These are phyloP conservation scores for Pardalotus punctatus DNA, from an alignment of 2,113 vertebrate species.

Conservation along the genomic window DNA sequence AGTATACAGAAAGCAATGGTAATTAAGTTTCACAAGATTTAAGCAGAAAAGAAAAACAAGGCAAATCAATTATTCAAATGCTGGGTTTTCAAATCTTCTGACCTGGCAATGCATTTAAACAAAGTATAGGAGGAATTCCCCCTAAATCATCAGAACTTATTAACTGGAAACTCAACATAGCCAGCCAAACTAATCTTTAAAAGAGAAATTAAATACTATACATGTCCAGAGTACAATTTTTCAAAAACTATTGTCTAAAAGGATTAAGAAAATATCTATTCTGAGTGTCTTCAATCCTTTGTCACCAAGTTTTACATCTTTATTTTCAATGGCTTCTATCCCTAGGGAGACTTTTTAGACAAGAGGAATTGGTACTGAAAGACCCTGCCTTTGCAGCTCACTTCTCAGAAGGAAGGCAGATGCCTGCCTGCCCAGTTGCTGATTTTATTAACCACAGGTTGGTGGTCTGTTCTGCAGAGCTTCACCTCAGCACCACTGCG, in stretches of 20 bases:
- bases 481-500: not conserved
- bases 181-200: not conserved
- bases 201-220: not conserved
- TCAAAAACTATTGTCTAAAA: not conserved
- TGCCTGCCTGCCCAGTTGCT: not conserved
- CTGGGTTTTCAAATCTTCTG: not conserved
- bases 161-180: not conserved
- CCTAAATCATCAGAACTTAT: not conserved
- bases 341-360: not conserved
- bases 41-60: not conserved
- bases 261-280: not conserved
- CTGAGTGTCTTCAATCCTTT: not conserved
- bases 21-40: not conserved
- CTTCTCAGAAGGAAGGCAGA: not conserved
- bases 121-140: not conserved
- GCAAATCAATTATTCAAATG: not conserved
- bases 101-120: not conserved
- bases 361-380: not conserved
- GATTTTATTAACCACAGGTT: not conserved
- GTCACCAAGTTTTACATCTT: not conserved
- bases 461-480: not conserved
- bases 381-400: not conserved
- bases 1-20: not conserved
- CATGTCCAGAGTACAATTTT: not conserved
- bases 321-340: not conserved